Percentiles rank a stretch among this genome's conserved stretches.
Evolutionary conservation across 2,888 invertebrate genomes (phyloP).

Genomic region (Diploptera punctata): DNA sequence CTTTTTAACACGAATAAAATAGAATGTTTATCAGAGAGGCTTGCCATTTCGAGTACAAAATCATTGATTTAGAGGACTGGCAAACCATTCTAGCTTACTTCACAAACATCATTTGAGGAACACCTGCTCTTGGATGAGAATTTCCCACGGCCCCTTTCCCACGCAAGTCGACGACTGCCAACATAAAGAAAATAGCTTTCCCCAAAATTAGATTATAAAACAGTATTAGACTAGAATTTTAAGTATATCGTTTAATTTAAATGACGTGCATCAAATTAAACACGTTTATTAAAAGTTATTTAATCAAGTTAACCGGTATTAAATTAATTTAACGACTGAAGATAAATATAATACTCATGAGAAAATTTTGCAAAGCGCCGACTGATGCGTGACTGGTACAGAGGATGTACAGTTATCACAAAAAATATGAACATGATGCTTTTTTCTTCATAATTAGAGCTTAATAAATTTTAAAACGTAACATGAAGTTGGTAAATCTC

Average conservation of each 20-base stretch:
- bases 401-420: conserved; percentile 28
- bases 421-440: neutral
- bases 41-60: conserved; percentile 37
- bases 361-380: neutral
- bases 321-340: no score
- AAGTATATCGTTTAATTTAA: no score
- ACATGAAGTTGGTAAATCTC: no score
- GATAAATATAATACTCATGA: neutral
- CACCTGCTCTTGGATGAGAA: conserved; percentile 77
- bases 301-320: no score
- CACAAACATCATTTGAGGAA: conserved; percentile 63
- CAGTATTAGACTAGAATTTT: neutral
- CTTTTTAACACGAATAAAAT: neutral
- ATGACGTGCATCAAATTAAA: no score
- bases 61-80: conserved; percentile 43
- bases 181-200: conserved; percentile 31
- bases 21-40: neutral
- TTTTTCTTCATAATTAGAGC: no score
- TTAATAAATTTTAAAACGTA: no score
- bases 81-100: conserved; percentile 41
- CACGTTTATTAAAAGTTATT: no score
- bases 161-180: conserved; percentile 43
- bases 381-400: conserved; percentile 33
- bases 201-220: no score
- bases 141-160: conserved; percentile 61